phyloP scores from a whole-genome alignment of 1,140 invertebrate genomes.

The Neuroterus valhalla region DNA sequence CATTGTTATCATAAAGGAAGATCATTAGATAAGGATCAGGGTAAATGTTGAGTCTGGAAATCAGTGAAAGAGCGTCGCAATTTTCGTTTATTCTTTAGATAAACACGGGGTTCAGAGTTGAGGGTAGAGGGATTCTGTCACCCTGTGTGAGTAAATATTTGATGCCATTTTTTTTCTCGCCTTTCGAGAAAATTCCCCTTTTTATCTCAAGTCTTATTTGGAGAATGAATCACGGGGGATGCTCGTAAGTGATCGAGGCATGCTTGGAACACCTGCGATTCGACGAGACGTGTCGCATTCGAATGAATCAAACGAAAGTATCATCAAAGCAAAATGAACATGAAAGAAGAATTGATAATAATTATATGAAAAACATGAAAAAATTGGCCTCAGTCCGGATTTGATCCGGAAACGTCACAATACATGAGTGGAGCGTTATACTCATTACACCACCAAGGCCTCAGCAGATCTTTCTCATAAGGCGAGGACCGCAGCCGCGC shows the following conservation, averaged over 20 bases:
- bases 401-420: no score
- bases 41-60: background rate
- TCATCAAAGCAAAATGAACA: no score
- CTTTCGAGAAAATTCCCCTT: background rate
- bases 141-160: conserved; percentile 45
- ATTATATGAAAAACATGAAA: no score
- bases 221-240: background rate
- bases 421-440: no score
- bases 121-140: conserved; percentile 6
- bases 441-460: no score
- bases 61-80: background rate
- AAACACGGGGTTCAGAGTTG: background rate
- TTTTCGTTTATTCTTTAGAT: background rate
- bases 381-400: no score
- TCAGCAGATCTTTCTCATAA: no score
- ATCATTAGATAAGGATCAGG: no score
- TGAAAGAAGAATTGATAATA: no score
- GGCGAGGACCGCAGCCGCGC: no score
- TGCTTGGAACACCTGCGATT: conserved; percentile 26
- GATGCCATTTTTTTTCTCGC: conserved; percentile 43
- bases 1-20: no score
- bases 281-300: background rate
- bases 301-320: background rate
- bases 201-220: conserved; percentile 1
- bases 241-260: conserved; percentile 39